Conservation (phyloP, 1,140 invertebrate genomes). For the Hirudo medicinalis region DNA sequence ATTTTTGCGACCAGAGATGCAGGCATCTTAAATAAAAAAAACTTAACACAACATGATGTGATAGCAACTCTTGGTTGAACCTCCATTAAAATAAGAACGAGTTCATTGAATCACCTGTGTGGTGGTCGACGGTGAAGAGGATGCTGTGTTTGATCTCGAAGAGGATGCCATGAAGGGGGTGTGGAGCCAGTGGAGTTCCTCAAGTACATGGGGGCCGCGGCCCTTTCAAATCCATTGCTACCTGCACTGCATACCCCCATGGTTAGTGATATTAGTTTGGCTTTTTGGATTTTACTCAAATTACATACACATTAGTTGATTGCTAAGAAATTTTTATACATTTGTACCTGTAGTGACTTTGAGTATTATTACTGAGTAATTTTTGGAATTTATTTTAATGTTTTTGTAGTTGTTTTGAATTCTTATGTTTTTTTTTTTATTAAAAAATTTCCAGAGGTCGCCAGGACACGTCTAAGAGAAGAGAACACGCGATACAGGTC, state of each 20-base stretch:
- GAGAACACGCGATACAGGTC: slow-evolving; percentile 78
- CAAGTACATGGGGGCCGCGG: slow-evolving; percentile 84
- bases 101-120: too few relatives aligned
- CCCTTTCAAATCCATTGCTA: slow-evolving; percentile 86
- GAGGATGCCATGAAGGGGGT: slow-evolving; percentile 28
- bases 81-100: too few relatives aligned
- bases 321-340: slow-evolving; percentile 25
- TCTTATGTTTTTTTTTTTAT: slow-evolving; percentile 11
- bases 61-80: too few relatives aligned
- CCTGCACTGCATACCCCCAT: slow-evolving; percentile 88
- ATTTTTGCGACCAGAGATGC: too few relatives aligned
- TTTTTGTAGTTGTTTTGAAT: too few relatives aligned
- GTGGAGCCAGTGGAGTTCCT: slow-evolving; percentile 55
- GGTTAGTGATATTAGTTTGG: slow-evolving; percentile 46
- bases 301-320: too few relatives aligned
- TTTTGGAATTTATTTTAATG: slow-evolving; percentile 5
- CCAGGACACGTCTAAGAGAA: slow-evolving; percentile 76
- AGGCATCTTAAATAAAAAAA: too few relatives aligned
- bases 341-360: slow-evolving; percentile 1
- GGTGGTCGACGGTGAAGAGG: not conserved
- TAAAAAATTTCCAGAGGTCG: slow-evolving; percentile 61
- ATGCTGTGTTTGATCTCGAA: not conserved
- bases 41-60: too few relatives aligned
- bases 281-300: not conserved
- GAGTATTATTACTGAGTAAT: too few relatives aligned